A percentile compares a stretch with the other conserved stretches of the same genome.
Conservation (phyloP, 2,797 vertebrate species). For the Chlorospingus semifuscus region DNA sequence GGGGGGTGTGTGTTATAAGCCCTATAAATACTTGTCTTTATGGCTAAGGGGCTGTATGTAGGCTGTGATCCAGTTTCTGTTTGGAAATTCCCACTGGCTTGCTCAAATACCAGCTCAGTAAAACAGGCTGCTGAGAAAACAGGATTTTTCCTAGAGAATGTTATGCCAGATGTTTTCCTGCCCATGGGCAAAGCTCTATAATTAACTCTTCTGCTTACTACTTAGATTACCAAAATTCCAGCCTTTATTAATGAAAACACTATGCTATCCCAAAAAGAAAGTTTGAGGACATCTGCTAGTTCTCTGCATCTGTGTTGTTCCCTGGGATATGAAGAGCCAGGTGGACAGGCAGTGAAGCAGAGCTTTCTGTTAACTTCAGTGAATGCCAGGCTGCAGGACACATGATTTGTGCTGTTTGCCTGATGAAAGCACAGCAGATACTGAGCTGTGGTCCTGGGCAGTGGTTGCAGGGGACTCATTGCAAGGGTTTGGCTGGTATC, state of each 20-base stretch:
- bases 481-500: background rate
- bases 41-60: background rate
- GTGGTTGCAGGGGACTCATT: background rate
- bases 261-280: background rate
- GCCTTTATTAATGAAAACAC: constrained; percentile 19
- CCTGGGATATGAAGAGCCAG: background rate
- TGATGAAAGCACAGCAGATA: background rate
- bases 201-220: background rate
- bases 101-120: background rate
- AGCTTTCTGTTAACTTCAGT: background rate
- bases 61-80: background rate
- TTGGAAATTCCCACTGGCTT: constrained; percentile 4
- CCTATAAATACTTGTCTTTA: background rate
- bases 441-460: background rate
- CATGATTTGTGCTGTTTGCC: background rate
- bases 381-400: background rate
- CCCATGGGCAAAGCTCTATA: background rate
- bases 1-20: background rate
- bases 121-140: background rate
- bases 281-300: background rate
- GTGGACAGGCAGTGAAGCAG: background rate
- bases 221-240: constrained; percentile 18
- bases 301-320: background rate
- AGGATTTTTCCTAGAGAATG: background rate
- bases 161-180: constrained; percentile 22